Percentiles rank a stretch among this genome's conserved stretches.
Conservation (phyloP, 2,113 vertebrate species). For the Gymnarchus niloticus region DNA sequence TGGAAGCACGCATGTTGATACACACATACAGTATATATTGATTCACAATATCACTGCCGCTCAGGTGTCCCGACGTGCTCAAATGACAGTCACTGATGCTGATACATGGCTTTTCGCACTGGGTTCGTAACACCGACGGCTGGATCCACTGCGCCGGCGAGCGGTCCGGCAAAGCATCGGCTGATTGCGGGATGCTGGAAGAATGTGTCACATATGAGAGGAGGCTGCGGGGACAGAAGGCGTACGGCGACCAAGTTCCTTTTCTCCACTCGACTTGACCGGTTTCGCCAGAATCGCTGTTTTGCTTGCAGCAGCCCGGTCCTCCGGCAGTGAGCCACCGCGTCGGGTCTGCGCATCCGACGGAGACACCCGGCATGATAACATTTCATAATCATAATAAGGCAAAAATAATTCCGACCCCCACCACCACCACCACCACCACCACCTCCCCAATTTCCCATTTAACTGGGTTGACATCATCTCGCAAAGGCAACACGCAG, state of each 20-base stretch:
- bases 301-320: not conserved
- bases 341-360: slow-evolving; percentile 35
- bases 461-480: slow-evolving; percentile 41
- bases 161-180: not conserved
- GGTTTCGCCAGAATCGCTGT: not conserved
- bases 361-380: not conserved
- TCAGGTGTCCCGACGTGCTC: not conserved
- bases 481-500: slow-evolving; percentile 34
- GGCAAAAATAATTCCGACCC: not conserved
- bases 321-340: not conserved
- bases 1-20: not conserved
- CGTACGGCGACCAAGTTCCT: not conserved
- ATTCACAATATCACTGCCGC: not conserved
- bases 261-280: not conserved
- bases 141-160: not conserved
- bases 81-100: not conserved
- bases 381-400: slow-evolving; percentile 23
- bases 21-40: not conserved
- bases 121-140: not conserved
- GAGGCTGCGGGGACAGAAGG: not conserved
- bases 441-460: not conserved
- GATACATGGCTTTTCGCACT: not conserved
- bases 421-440: no score
- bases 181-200: not conserved
- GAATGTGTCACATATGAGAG: not conserved